phyloP scores from a whole-genome alignment of 2,888 invertebrate species.

The Xestoiulus laeticollis region DNA sequence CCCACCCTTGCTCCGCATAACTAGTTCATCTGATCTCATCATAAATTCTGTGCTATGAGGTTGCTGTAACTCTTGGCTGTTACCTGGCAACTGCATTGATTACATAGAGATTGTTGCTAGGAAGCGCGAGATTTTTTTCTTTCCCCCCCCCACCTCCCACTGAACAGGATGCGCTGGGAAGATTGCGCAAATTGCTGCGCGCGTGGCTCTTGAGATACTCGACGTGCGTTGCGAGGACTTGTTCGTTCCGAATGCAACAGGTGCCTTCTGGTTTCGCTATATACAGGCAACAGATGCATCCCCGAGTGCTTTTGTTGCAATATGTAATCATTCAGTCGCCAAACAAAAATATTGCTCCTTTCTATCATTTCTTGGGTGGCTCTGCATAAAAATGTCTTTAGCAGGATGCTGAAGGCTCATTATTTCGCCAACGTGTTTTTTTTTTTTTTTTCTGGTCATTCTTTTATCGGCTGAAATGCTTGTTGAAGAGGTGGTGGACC shows the following conservation, averaged over 20 bases:
- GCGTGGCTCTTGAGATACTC: slow-evolving; percentile 2
- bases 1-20: slow-evolving; percentile 21
- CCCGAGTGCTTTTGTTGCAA: not conserved
- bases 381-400: not conserved
- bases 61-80: not conserved
- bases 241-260: slow-evolving; percentile 40
- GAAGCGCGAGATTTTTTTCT: slow-evolving; percentile 29
- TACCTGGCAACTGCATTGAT: slow-evolving; percentile 32
- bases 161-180: slow-evolving; percentile 28
- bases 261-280: not conserved
- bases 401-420: not conserved
- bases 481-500: no score
- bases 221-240: not conserved
- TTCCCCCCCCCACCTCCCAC: not conserved
- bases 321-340: not conserved
- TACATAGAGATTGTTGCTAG: slow-evolving; percentile 45
- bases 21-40: slow-evolving; percentile 40
- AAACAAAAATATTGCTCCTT: not conserved
- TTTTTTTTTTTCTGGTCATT: no score
- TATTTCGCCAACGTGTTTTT: no score
- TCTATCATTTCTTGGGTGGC: not conserved
- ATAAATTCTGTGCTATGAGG: slow-evolving; percentile 33
- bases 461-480: no score
- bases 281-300: not conserved
- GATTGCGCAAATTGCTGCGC: slow-evolving; percentile 32